Conservation (phyloP, 2,888 invertebrate genomes). For the Cantharis nigra region DNA sequence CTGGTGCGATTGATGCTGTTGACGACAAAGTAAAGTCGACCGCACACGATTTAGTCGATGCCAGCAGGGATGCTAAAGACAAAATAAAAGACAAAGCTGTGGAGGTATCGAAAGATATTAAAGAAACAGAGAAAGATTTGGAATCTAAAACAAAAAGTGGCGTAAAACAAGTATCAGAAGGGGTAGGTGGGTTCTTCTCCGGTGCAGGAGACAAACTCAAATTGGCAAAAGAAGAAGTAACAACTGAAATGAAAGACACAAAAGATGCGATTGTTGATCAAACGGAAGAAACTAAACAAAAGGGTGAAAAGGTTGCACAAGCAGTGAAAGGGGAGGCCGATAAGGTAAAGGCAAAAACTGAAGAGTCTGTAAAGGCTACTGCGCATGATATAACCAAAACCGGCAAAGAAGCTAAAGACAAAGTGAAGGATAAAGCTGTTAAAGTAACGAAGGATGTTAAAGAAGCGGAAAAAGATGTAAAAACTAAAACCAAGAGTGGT, state of each 20-base stretch:
- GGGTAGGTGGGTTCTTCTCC: constrained; percentile 31
- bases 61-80: constrained; percentile 18
- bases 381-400: constrained; percentile 16
- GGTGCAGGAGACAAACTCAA: constrained; percentile 24
- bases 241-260: constrained; percentile 1
- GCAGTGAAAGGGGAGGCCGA: constrained; percentile 19
- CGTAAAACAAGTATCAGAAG: neutral
- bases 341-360: constrained; percentile 18
- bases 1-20: constrained; percentile 24
- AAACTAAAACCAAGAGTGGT: constrained; percentile 4
- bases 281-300: neutral
- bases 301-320: neutral
- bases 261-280: neutral
- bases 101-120: neutral
- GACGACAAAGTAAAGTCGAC: constrained; percentile 20
- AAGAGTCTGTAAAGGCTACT: constrained; percentile 22
- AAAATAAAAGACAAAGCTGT: neutral
- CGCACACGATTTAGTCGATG: constrained; percentile 7
- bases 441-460: constrained; percentile 32
- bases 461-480: constrained; percentile 16
- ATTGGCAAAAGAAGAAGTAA: neutral
- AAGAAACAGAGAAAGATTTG: neutral
- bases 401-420: constrained; percentile 28
- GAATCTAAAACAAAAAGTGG: neutral
- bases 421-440: constrained; percentile 34